Conservation (phyloP, 1,140 invertebrate species). For the Radopholus similis region DNA sequence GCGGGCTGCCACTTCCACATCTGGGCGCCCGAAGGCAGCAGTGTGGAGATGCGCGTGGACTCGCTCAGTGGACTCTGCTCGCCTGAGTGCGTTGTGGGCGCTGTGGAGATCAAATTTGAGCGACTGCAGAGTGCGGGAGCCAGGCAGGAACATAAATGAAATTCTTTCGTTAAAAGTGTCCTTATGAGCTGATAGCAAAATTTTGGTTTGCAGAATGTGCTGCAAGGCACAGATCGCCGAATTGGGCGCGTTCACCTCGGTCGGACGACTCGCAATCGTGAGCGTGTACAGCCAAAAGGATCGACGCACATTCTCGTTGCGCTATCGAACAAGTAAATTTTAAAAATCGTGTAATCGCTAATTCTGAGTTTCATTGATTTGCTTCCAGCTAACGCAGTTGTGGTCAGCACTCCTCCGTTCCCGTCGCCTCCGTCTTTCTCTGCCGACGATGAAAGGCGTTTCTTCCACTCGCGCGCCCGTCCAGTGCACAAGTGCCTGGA, state of each 20-base stretch:
- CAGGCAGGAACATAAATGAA: constrained; percentile 1
- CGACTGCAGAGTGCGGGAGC: constrained; percentile 26
- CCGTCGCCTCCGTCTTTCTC: no score
- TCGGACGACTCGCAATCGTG: constrained; percentile 25
- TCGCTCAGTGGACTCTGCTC: constrained; percentile 21
- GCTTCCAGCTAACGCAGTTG: no score
- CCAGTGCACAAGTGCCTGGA: neutral
- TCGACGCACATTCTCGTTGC: constrained; percentile 11
- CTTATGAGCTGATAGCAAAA: neutral
- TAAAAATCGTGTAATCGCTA: no score
- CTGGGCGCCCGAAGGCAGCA: constrained; percentile 35
- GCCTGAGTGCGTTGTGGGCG: constrained; percentile 35
- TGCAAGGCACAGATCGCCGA: constrained; percentile 34
- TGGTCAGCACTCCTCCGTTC: no score
- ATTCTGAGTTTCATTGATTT: no score
- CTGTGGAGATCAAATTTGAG: constrained; percentile 37
- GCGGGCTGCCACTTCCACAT: constrained; percentile 39
- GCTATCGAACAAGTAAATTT: constrained; percentile 25
- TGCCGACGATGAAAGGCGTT: neutral
- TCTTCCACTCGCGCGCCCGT: neutral
- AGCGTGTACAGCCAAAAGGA: constrained; percentile 41
- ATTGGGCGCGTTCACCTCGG: constrained; percentile 16
- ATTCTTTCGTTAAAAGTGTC: neutral
- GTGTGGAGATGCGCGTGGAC: constrained; percentile 27
- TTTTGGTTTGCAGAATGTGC: constrained; percentile 23